Conservation (phyloP, 2,888 invertebrate genomes). For the Drosophila anomelani region DNA sequence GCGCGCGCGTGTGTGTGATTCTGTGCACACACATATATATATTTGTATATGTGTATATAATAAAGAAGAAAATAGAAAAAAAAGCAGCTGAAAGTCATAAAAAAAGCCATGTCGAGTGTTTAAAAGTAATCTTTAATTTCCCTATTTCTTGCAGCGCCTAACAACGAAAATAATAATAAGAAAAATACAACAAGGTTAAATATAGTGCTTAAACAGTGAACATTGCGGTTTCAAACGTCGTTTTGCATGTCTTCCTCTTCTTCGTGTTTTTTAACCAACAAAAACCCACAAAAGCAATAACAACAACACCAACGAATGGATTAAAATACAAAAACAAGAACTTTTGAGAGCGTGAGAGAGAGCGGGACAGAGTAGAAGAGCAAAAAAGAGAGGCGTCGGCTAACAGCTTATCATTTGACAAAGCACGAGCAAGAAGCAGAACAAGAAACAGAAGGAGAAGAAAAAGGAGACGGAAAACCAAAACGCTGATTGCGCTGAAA, state of each 20-base stretch:
- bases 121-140: slow-evolving; percentile 31
- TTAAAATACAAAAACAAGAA: slow-evolving; percentile 56
- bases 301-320: slow-evolving; percentile 61
- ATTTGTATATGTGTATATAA: slow-evolving; percentile 23
- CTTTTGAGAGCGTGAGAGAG: slow-evolving; percentile 34
- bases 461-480: slow-evolving; percentile 11
- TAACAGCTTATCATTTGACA: slow-evolving; percentile 43
- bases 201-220: slow-evolving; percentile 49
- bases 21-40: slow-evolving; percentile 33
- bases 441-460: slow-evolving; percentile 4
- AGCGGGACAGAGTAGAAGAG: slow-evolving; percentile 3
- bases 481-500: slow-evolving; percentile 58
- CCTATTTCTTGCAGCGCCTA: slow-evolving; percentile 56
- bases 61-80: slow-evolving; percentile 28
- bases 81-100: slow-evolving; percentile 52
- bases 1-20: slow-evolving; percentile 23
- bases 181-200: slow-evolving; percentile 40
- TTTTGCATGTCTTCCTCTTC: slow-evolving; percentile 56
- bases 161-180: slow-evolving; percentile 36
- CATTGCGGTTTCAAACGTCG: slow-evolving; percentile 63
- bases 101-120: slow-evolving; percentile 11
- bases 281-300: slow-evolving; percentile 44
- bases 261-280: slow-evolving; percentile 36
- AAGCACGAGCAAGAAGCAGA: slow-evolving; percentile 31
- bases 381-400: slow-evolving; percentile 36